These are phyloP conservation scores for Neosalanx taihuensis DNA, from an alignment of 2,797 vertebrate species.

Conservation along the genomic window DNA sequence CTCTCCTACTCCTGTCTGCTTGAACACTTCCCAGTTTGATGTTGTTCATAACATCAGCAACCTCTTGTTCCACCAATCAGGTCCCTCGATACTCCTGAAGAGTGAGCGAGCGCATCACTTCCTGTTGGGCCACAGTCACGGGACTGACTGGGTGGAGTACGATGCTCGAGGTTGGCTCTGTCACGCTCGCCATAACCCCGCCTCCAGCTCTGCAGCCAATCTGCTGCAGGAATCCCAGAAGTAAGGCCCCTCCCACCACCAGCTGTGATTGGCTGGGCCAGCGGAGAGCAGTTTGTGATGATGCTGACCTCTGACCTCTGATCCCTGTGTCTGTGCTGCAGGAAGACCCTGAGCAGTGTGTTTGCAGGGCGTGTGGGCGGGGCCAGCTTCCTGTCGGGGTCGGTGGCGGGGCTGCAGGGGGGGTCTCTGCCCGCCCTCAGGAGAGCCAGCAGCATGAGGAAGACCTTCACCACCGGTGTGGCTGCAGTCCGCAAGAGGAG, in stretches of 20 bases:
- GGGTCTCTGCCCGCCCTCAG: constrained; percentile 89
- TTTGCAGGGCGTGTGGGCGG: constrained; percentile 81
- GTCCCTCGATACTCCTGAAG: constrained; percentile 83
- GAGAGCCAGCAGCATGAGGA: constrained; percentile 91
- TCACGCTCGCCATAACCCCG: constrained; percentile 89
- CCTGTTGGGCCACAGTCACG: constrained; percentile 90
- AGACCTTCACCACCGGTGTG: constrained; percentile 91
- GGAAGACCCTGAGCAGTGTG: constrained; percentile 91
- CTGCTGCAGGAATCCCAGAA: constrained; percentile 96
- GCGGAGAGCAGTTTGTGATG: background rate
- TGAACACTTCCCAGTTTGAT: no score
- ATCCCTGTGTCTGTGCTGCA: constrained; percentile 51
- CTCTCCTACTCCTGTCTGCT: no score
- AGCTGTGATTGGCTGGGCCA: background rate
- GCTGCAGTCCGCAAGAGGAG: constrained; percentile 94
- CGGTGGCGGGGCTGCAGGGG: constrained; percentile 90
- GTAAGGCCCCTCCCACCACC: constrained; percentile 67
- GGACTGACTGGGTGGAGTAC: constrained; percentile 97
- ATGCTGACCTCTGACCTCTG: background rate
- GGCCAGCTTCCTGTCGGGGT: constrained; percentile 83
- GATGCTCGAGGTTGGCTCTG: constrained; percentile 85
- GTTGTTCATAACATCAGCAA: background rate
- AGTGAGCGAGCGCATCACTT: constrained; percentile 88
- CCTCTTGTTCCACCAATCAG: constrained; percentile 55
- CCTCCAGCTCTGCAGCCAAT: constrained; percentile 76